Evolutionary conservation across 2,888 invertebrate genomes (phyloP).

Genomic region (Drosophila ochracea): DNA sequence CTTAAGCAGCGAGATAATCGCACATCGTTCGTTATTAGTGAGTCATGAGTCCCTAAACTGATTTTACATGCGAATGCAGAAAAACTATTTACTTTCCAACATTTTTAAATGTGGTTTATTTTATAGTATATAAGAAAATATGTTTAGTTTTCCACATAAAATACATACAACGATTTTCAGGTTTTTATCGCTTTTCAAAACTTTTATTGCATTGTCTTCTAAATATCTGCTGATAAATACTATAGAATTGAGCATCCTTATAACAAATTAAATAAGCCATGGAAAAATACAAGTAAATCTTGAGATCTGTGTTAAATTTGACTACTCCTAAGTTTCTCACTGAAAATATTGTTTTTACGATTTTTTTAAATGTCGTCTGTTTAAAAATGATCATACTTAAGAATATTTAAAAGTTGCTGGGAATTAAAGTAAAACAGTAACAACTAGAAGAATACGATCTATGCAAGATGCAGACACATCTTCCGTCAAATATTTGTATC

Average conservation of each 20-base stretch:
- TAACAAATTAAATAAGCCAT: too few species aligned
- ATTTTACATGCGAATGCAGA: not conserved
- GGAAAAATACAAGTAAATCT: too few species aligned
- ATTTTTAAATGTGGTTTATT: not conserved
- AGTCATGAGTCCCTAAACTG: slow-evolving; percentile 16
- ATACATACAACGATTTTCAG: not conserved
- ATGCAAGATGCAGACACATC: slow-evolving; percentile 21
- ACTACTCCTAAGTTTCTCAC: too few species aligned
- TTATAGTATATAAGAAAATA: not conserved
- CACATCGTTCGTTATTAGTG: slow-evolving; percentile 8
- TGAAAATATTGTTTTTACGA: too few species aligned
- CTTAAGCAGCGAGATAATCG: slow-evolving; percentile 12
- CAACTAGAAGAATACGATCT: slow-evolving; percentile 2
- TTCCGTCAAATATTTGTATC: slow-evolving; percentile 11
- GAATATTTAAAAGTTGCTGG: not conserved
- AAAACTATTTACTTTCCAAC: not conserved
- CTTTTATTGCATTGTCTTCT: not conserved
- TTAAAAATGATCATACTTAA: not conserved
- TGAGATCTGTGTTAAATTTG: too few species aligned
- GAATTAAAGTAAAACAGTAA: not conserved
- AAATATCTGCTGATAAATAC: not conserved
- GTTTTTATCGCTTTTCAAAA: not conserved
- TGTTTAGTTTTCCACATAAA: not conserved
- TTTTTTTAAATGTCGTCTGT: not conserved
- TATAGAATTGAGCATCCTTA: too few species aligned